Evolutionary conservation across 2,797 vertebrate species (phyloP).

Genomic region (Myotis daubentonii): DNA sequence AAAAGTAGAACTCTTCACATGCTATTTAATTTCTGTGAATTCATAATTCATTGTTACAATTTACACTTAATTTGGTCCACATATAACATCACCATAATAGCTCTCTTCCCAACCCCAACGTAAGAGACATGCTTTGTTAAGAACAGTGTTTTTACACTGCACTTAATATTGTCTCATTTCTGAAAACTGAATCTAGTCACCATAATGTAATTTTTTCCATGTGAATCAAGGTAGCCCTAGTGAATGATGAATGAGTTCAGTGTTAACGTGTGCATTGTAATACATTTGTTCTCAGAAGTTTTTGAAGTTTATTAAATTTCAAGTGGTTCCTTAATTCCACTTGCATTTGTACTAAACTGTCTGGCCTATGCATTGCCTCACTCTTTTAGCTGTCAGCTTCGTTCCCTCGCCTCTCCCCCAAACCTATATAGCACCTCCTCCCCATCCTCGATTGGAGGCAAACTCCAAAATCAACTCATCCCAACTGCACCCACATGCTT

Average conservation of each 20-base stretch:
- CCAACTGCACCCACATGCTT: neutral
- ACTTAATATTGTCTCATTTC: neutral
- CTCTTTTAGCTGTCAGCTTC: neutral
- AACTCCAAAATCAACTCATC: neutral
- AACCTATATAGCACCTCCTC: neutral
- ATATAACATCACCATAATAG: too few species aligned
- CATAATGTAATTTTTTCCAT: neutral
- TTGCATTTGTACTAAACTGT: neutral
- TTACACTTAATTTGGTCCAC: neutral
- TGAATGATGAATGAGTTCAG: neutral
- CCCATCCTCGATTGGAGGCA: neutral
- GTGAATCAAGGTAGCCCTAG: neutral
- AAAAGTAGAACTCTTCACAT: neutral
- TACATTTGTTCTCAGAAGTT: neutral
- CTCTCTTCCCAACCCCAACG: neutral
- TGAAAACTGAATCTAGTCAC: neutral
- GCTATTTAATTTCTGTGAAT: neutral
- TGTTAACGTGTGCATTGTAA: neutral
- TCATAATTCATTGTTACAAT: neutral
- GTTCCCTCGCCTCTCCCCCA: too few species aligned
- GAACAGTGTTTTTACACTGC: neutral
- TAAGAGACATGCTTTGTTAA: neutral
- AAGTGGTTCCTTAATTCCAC: neutral
- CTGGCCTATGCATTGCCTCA: neutral
- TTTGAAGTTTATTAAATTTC: slow-evolving; percentile 30